Evolutionary conservation across 1,140 invertebrate species (phyloP), one percentile per base, ranked within the genome.

Genomic region (Drosophila kanapiae): DNA sequence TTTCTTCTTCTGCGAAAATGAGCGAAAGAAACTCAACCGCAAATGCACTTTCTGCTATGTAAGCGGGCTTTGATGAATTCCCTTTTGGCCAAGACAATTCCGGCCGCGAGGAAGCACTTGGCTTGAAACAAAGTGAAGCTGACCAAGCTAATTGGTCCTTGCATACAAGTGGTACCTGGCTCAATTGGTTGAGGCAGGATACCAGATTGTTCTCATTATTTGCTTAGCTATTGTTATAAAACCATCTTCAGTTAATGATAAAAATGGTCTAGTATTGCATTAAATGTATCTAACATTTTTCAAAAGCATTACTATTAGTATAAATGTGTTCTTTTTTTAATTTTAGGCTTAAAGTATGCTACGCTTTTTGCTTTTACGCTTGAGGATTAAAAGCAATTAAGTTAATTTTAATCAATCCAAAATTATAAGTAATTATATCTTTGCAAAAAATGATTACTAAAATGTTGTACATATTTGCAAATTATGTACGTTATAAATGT

Each of bases 71-170:
- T 71, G 62, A 71, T 54, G 29, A 43, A 68, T 57, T 18, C 68
- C 8, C 45, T 37, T 37, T 48, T 35, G 58, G 27, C 35, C 47
- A 45, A 68, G 58, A 62, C 57, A 61, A 51, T 61, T 71, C 35
- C 67, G 53, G 37, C 31, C 43, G 18, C n/a, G 10, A 51, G 16
- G 29, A 53, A 60, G 67, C 37, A 60, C 61, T 75, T 61, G 59
- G 53, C 65, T n/a, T 60, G 37, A 54, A 67, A 71, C 75, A 60
- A 81, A 75, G 63, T 54, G 18, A 54, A 69, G 62, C 56, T 67
- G 69, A 64, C 86, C 58, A 70, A 47, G 47, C 85, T 88, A 88
- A 88, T 88, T 88, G 85, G 78, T 64, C 71, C 85, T 88, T 82
- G 71, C 79, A 80, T 67, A 58, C 53, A 76, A 79, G 40, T 38